Conservation (phyloP, 2,888 invertebrate genomes). For the Drosophila mimica region DNA sequence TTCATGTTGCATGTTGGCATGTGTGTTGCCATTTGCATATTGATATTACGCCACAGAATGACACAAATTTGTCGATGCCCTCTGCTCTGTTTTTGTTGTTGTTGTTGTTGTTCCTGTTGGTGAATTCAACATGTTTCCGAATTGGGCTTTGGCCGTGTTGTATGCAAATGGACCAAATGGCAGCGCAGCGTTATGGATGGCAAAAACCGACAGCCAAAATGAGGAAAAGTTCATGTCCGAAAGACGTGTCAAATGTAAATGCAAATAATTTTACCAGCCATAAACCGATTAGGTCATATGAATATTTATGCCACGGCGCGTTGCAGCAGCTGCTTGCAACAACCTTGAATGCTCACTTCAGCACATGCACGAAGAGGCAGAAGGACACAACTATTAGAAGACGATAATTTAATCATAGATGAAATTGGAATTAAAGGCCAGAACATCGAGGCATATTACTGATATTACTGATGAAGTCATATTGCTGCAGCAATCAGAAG, state of each 20-base stretch:
- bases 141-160: slow-evolving; percentile 27
- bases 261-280: slow-evolving; percentile 58
- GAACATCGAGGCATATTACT: neutral
- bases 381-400: slow-evolving; percentile 7
- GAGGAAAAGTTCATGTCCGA: slow-evolving; percentile 47
- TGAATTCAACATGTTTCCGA: slow-evolving; percentile 22
- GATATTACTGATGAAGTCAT: neutral
- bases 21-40: slow-evolving; percentile 33
- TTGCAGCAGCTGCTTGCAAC: slow-evolving; percentile 24
- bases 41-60: slow-evolving; percentile 27
- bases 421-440: slow-evolving; percentile 17
- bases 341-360: slow-evolving; percentile 20
- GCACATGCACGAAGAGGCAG: slow-evolving; percentile 54
- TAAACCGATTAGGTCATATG: slow-evolving; percentile 75
- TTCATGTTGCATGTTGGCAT: neutral
- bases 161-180: slow-evolving; percentile 49
- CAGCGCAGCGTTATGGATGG: slow-evolving; percentile 11
- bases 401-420: slow-evolving; percentile 45
- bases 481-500: neutral
- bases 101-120: neutral
- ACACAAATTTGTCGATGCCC: slow-evolving; percentile 19
- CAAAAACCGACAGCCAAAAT: slow-evolving; percentile 11
- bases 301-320: slow-evolving; percentile 67
- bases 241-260: slow-evolving; percentile 61
- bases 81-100: neutral